phyloP scores from a whole-genome alignment of 1,140 invertebrate genomes.

The silkworm (Bombyx mori) region ASM3026992v2 NC_085120.1:5795001-5795500 shows the following conservation, averaged over 20 bases:
- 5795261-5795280: constrained; percentile 1
- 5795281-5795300: constrained; percentile 2
- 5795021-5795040: constrained; percentile 46
- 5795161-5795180: constrained; percentile 37
- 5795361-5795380: constrained; percentile 1
- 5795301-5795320: constrained; percentile 1
- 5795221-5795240: constrained; percentile 39
- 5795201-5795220: constrained; percentile 46
- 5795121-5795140: too few relatives aligned
- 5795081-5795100: constrained; percentile 5
- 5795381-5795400: constrained; percentile 1
- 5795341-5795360: not conserved
- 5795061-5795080: constrained; percentile 47
- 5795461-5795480: too few relatives aligned
- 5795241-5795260: constrained; percentile 53
- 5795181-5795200: constrained; percentile 35
- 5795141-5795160: constrained; percentile 46
- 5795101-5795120: too few relatives aligned
- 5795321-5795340: not conserved
- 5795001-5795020: constrained; percentile 26
- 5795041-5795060: constrained; percentile 14
- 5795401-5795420: not conserved
- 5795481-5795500: too few relatives aligned
- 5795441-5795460: too few relatives aligned
- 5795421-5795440: too few relatives aligned